Percentiles rank a stretch among this genome's conserved stretches.
Evolutionary conservation across 2,888 invertebrate genomes (phyloP).

Genomic region (Amblyteles armatorius): DNA sequence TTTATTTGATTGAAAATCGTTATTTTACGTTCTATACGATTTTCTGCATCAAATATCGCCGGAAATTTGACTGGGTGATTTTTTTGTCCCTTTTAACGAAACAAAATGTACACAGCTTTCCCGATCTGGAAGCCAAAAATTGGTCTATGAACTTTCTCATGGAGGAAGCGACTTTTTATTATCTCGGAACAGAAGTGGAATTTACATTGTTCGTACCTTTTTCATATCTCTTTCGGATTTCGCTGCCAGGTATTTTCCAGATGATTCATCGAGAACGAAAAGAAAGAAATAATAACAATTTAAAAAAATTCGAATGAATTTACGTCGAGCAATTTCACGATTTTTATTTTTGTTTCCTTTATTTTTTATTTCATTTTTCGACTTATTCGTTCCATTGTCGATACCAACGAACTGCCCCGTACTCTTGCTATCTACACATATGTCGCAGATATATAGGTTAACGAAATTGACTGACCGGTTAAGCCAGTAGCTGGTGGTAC

Average conservation of each 20-base stretch:
- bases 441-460: slow-evolving; percentile 3
- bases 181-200: neutral
- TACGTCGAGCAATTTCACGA: slow-evolving; percentile 2
- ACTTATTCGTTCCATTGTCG: slow-evolving; percentile 3
- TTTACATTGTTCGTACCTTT: neutral
- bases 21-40: no score
- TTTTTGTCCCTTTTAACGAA: no score
- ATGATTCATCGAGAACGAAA: neutral
- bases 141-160: no score
- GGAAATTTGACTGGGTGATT: no score
- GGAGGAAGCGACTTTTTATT: neutral
- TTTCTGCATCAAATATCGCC: no score
- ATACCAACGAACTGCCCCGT: neutral
- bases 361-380: neutral
- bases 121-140: no score
- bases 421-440: neutral
- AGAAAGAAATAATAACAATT: neutral
- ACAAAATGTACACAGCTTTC: no score
- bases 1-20: no score
- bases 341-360: neutral
- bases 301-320: slow-evolving; percentile 3
- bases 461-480: slow-evolving; percentile 31
- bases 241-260: neutral
- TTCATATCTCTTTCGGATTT: neutral
- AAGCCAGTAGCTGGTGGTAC: slow-evolving; percentile 11